Percentiles rank a stretch among this genome's conserved stretches.
These are phyloP conservation scores for Sinocyclocheilus anshuiensis DNA, from an alignment of 2,113 vertebrate genomes.

Conservation along the genomic window DNA sequence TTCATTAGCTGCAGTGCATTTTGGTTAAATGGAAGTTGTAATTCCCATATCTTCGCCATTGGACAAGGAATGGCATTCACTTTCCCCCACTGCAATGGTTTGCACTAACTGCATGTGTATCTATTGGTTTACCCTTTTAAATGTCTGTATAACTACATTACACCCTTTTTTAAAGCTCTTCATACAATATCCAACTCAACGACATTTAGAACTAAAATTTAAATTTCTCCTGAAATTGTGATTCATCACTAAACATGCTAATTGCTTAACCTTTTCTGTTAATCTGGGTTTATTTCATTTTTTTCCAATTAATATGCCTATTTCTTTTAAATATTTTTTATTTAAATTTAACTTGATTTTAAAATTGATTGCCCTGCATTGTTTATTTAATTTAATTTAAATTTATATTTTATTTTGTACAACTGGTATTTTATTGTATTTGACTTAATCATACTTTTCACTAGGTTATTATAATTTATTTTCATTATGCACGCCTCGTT, in stretches of 20 bases:
- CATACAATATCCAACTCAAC: background rate
- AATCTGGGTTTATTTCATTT: no score
- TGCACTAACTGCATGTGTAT: background rate
- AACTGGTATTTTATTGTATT: background rate
- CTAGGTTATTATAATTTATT: no score
- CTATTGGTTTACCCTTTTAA: background rate
- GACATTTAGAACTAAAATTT: no score
- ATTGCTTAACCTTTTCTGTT: no score
- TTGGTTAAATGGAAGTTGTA: background rate
- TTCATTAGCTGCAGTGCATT: slow-evolving; percentile 18
- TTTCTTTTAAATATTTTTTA: no score
- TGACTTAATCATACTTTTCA: background rate
- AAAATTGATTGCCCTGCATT: no score
- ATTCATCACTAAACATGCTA: no score
- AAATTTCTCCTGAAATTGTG: no score
- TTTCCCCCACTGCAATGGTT: background rate
- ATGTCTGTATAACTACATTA: background rate
- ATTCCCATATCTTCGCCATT: background rate
- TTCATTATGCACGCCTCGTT: no score
- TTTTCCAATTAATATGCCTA: no score
- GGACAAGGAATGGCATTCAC: background rate
- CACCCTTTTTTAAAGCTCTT: background rate
- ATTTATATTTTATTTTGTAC: background rate
- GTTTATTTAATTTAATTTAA: no score
- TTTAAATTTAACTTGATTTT: no score